Percentiles rank a stretch among this genome's conserved stretches.
Conservation (phyloP, 2,113 vertebrate genomes). For the Syngnathus scovelli region DNA sequence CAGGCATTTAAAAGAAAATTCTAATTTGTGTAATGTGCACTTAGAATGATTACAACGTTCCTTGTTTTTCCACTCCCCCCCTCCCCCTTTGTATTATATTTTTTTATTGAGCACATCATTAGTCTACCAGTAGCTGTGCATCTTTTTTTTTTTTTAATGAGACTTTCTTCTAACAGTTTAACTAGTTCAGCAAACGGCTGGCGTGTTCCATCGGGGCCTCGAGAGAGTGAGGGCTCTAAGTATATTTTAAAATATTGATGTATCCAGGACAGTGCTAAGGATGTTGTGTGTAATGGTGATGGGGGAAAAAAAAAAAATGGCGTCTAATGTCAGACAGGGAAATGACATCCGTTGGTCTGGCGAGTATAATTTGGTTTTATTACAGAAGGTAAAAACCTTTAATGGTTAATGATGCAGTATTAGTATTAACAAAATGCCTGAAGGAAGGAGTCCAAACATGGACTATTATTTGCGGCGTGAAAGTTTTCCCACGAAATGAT, state of each 20-base stretch:
- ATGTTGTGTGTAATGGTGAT: constrained; percentile 28
- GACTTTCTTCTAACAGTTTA: constrained; percentile 3
- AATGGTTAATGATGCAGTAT: constrained; percentile 45
- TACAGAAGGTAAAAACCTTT: constrained; percentile 46
- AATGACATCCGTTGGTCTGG: constrained; percentile 42
- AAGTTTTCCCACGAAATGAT: no score
- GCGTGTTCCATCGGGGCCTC: neutral
- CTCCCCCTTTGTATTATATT: neutral
- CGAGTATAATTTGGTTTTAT: constrained; percentile 43
- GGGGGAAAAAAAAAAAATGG: constrained; percentile 17
- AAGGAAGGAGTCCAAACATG: constrained; percentile 1
- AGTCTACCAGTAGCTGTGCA: neutral
- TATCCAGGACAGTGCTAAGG: constrained; percentile 22
- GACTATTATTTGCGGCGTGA: neutral
- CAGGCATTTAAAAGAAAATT: no score
- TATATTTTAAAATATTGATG: constrained; percentile 24
- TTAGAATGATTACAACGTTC: constrained; percentile 19
- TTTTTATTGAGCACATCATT: constrained; percentile 17
- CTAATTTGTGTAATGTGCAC: constrained; percentile 22
- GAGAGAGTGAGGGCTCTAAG: neutral
- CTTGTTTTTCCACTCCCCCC: neutral
- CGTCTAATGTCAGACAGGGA: constrained; percentile 42
- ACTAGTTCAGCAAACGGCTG: neutral
- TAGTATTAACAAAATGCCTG: constrained; percentile 35
- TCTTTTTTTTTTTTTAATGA: constrained; percentile 13